Conservation (phyloP, 2,113 vertebrate species). For the Phalacrocorax brasilianus region DNA sequence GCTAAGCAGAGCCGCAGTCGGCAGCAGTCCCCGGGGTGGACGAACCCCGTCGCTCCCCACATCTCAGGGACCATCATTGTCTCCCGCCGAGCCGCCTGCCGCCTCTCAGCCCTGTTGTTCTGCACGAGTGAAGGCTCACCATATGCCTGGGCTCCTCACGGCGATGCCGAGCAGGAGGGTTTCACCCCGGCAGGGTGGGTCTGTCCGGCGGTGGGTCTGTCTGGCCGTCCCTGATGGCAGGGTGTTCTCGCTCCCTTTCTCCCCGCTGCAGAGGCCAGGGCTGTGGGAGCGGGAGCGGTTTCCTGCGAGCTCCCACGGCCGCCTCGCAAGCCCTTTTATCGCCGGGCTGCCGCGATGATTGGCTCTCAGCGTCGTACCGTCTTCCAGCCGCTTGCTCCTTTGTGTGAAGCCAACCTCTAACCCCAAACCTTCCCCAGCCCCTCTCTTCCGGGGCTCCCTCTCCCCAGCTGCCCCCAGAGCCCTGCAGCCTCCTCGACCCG, state of each 20-base stretch:
- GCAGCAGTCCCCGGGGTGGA: rapidly evolving
- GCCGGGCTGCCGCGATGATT: constrained; percentile 37
- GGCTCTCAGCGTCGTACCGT: background rate
- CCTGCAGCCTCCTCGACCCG: background rate
- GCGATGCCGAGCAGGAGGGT: background rate
- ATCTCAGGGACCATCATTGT: background rate
- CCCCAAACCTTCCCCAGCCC: background rate
- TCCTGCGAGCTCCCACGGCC: background rate
- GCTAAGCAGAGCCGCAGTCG: rapidly evolving
- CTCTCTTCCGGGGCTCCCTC: background rate
- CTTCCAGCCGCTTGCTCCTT: constrained; percentile 36
- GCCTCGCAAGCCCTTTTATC: constrained; percentile 35
- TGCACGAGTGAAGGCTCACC: background rate
- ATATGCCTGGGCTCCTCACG: background rate
- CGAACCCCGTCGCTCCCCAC: background rate
- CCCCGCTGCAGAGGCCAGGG: background rate
- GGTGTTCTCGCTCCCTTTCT: background rate
- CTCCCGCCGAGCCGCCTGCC: background rate
- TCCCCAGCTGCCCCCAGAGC: rapidly evolving
- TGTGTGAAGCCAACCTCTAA: constrained; percentile 34
- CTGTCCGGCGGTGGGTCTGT: background rate
- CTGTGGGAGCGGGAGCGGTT: background rate
- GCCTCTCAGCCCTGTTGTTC: background rate
- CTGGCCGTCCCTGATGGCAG: background rate
- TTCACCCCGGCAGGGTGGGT: background rate